Percentiles rank a stretch among this genome's conserved stretches.
Evolutionary conservation across 2,797 vertebrate genomes (phyloP).

Genomic region (Phoebastria nigripes): DNA sequence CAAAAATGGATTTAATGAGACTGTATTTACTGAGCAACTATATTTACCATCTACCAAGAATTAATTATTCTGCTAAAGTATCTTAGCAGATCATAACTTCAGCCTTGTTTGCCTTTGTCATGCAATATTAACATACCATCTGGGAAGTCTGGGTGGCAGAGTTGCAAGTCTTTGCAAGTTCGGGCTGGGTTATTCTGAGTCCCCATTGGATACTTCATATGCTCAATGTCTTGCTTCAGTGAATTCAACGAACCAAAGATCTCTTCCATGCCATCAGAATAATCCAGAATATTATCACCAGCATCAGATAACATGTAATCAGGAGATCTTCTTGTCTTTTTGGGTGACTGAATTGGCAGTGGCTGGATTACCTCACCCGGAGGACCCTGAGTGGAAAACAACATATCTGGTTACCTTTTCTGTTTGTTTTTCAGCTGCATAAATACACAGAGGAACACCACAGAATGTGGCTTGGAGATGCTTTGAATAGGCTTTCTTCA

Average conservation of each 20-base stretch:
- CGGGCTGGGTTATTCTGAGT: conserved; percentile 93
- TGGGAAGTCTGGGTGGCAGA: conserved; percentile 93
- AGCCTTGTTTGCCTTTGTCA: background rate
- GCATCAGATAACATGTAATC: conserved; percentile 85
- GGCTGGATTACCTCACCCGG: conserved; percentile 96
- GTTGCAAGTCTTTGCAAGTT: conserved; percentile 95
- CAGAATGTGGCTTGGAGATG: background rate
- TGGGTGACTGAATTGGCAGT: conserved; percentile 88
- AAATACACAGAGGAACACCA: background rate
- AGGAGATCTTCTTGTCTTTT: conserved; percentile 87
- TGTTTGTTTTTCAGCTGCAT: background rate
- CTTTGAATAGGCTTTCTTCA: background rate
- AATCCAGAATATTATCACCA: conserved; percentile 84
- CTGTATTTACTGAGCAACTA: background rate
- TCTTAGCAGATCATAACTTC: background rate
- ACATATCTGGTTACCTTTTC: background rate
- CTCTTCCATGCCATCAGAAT: conserved; percentile 94
- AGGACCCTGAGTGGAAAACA: conserved; percentile 81
- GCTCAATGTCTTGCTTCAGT: conserved; percentile 95
- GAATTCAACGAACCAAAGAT: conserved; percentile 93
- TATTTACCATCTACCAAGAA: background rate
- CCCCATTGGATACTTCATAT: conserved; percentile 98
- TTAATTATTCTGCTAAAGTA: background rate
- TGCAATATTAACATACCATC: conserved; percentile 80
- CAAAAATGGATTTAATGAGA: background rate